phyloP scores from a whole-genome alignment of 1,140 invertebrate species.

The Listronotus bonariensis region DNA sequence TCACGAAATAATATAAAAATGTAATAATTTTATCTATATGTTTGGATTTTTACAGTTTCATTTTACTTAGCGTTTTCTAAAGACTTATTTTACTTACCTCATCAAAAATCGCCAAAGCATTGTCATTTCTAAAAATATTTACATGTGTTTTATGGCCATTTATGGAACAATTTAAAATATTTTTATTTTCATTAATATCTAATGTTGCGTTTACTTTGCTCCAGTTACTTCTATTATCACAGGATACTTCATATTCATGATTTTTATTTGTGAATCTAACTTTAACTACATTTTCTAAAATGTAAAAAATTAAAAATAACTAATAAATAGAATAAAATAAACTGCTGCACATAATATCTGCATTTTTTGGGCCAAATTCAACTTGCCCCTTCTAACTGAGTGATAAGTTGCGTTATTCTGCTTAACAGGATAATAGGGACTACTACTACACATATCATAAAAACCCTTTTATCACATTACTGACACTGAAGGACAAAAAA shows the following conservation, averaged over 20 bases:
- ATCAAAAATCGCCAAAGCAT: slow-evolving; percentile 63
- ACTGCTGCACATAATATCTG: not conserved
- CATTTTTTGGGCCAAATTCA: no score
- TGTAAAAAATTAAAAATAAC: not conserved
- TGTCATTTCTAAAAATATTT: slow-evolving; percentile 59
- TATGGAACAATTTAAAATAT: slow-evolving; percentile 56
- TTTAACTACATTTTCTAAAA: slow-evolving; percentile 55
- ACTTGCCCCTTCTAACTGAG: no score
- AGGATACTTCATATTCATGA: slow-evolving; percentile 45
- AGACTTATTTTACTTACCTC: slow-evolving; percentile 55
- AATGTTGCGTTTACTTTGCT: slow-evolving; percentile 55
- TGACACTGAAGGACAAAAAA: no score
- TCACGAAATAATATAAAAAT: no score
- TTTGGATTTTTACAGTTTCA: no score
- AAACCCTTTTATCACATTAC: no score
- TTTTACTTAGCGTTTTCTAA: no score
- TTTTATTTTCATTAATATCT: slow-evolving; percentile 46
- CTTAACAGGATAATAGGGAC: no score
- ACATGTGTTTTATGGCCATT: slow-evolving; percentile 56
- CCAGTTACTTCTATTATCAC: slow-evolving; percentile 56
- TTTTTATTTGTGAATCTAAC: slow-evolving; percentile 52
- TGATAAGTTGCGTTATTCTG: no score
- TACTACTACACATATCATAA: no score
- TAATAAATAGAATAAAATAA: slow-evolving; percentile 9
- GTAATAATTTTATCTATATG: no score